Evolutionary conservation across 2,797 vertebrate genomes (phyloP).

Genomic region (Linurgus olivaceus): DNA sequence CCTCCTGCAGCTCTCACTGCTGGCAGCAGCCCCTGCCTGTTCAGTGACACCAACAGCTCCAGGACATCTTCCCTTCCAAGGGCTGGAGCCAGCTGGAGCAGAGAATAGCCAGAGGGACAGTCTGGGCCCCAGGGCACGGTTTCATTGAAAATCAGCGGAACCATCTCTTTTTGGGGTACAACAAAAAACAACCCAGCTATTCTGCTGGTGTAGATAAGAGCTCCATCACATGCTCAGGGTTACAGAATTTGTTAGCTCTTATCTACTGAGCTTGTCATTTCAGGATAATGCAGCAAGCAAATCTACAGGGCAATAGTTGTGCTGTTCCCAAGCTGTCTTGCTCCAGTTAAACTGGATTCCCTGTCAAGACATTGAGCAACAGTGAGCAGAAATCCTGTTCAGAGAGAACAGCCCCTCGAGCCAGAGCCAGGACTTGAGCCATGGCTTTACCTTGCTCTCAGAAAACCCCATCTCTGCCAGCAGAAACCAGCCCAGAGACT

Average conservation of each 20-base stretch:
- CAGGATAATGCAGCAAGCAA: not conserved
- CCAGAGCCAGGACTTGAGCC: not conserved
- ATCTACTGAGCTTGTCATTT: not conserved
- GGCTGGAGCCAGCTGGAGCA: not conserved
- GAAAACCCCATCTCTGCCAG: not conserved
- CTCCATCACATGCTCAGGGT: not conserved
- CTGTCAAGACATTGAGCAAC: not conserved
- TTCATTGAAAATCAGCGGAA: not conserved
- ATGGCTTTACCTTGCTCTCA: not conserved
- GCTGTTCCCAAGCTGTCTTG: not conserved
- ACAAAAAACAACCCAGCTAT: not conserved
- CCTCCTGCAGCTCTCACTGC: fast-evolving
- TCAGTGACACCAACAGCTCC: fast-evolving
- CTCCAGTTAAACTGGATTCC: not conserved
- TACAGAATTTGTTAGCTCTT: not conserved
- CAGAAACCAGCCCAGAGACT: not conserved
- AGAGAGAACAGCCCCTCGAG: fast-evolving
- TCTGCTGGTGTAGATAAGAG: not conserved
- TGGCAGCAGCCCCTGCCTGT: not conserved
- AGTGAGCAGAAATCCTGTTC: not conserved
- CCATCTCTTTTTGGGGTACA: not conserved
- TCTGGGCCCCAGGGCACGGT: not conserved
- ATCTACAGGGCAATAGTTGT: not conserved
- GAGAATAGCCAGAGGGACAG: not conserved
- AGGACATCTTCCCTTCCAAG: not conserved